Base-by-base conservation (phyloP, 2,797 vertebrate species). In the Numenius phaeopus region DNA sequence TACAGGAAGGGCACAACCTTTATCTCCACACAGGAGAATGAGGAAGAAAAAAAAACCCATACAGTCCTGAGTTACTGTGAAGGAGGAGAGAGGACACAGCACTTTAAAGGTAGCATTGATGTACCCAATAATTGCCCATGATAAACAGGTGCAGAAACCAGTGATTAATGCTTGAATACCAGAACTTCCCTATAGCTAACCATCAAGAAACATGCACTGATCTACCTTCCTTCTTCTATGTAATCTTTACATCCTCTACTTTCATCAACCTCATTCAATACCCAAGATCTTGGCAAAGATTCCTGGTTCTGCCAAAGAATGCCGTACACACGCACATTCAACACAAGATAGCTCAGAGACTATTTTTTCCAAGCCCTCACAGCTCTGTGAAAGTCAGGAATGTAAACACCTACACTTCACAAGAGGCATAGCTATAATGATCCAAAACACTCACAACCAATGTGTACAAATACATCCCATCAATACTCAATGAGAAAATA, bases 381-480 rank as follows among this genome's bases (percentile, higher is more conserved):
- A 89, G 89, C 59, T 89, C 72, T 66, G 69, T 85, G 84, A 70
- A 34, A 93, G 90, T 85, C 91, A 95, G 83, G 69, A 94, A 96
- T 65, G 87, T 86, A 90, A 96, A 94, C 94, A 94, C 87, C 94
- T 93, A 96, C 96, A 94, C 92, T 95, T 92, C 88, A 73, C 83
- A 94, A 91, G 62, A 83, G 81, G 66, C 89, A 86, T 0, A 89
- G 67, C 84, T 89, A 46, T 87, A 97, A 96, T 62, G 91, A 94
- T 94, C 87, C 84, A 72, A 86, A 94, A 95, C 71, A 96, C 84
- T 95, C 16, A 2, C 54, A 91, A 37, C 58, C 73, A 87, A 58
- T 88, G 94, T 97, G 87, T 94, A 93, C 94, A 97, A 97, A 95
- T 95, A 90, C 73, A 55, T 50, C 82, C 78, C 79, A 66, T 97